Percentiles rank a stretch among this genome's conserved stretches.
phyloP scores from a whole-genome alignment of 2,113 vertebrate genomes.

The Rhegmatorhina hoffmannsi region DNA sequence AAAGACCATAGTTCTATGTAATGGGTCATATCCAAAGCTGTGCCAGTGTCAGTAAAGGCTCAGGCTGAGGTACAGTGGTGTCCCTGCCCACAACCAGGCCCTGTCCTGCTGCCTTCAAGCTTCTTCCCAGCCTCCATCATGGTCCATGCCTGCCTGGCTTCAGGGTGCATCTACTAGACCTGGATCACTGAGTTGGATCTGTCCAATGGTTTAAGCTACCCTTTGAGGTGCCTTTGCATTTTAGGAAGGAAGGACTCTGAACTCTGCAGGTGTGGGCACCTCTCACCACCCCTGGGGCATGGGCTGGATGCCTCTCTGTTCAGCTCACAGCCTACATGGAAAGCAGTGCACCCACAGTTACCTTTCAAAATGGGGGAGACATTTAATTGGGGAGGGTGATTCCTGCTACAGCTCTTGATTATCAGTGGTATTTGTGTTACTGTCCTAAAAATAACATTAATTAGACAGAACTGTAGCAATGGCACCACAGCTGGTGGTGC shows the following conservation, averaged over 20 bases:
- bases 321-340: neutral
- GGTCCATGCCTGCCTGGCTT: neutral
- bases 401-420: neutral
- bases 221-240: neutral
- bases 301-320: neutral
- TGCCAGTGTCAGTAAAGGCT: neutral
- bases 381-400: neutral
- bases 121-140: neutral
- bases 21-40: neutral
- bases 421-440: neutral
- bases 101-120: neutral
- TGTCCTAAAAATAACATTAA: neutral
- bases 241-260: neutral
- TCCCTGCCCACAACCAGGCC: neutral
- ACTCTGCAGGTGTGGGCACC: neutral
- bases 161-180: neutral
- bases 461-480: neutral
- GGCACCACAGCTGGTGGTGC: neutral
- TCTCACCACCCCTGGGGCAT: rapidly evolving
- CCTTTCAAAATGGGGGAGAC: neutral
- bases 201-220: neutral
- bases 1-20: neutral
- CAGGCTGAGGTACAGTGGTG: neutral
- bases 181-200: rapidly evolving
- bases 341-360: neutral